Percentiles rank a stretch among this genome's conserved stretches.
These are phyloP conservation scores for Unio delphinus DNA, from an alignment of 2,888 invertebrate species.

Conservation along the genomic window DNA sequence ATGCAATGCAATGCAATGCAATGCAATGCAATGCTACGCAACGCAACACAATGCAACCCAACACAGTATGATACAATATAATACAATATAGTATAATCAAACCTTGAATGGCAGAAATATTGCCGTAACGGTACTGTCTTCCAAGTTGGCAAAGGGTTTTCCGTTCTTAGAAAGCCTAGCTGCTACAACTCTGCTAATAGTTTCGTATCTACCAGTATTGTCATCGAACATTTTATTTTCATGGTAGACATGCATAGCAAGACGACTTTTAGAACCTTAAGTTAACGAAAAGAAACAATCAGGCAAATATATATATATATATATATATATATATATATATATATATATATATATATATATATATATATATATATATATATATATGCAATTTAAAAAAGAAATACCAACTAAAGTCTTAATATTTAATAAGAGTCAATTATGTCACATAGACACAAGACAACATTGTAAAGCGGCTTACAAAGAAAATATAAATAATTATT, in stretches of 20 bases:
- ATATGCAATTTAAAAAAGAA: neutral
- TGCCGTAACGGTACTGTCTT: slow-evolving; percentile 28
- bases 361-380: neutral
- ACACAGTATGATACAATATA: no score
- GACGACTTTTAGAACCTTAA: slow-evolving; percentile 1
- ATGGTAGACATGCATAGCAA: slow-evolving; percentile 31
- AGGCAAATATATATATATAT: neutral
- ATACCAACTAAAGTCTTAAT: neutral
- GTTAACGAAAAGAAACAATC: slow-evolving; percentile 5
- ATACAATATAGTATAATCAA: neutral
- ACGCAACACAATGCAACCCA: neutral
- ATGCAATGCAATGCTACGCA: no score
- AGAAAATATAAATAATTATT: no score
- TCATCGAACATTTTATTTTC: slow-evolving; percentile 29
- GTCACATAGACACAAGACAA: neutral
- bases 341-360: neutral
- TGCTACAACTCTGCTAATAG: slow-evolving; percentile 38
- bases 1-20: no score
- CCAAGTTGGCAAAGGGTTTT: slow-evolving; percentile 25
- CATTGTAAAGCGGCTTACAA: neutral
- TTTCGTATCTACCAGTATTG: slow-evolving; percentile 12
- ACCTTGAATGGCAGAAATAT: slow-evolving; percentile 42
- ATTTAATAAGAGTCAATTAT: neutral
- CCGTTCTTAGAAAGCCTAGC: slow-evolving; percentile 29
- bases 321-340: neutral